A percentile compares a stretch with the other conserved stretches of the same genome.
Evolutionary conservation across 2,797 vertebrate species (phyloP).

Genomic region (Melanotaenia nigrans): DNA sequence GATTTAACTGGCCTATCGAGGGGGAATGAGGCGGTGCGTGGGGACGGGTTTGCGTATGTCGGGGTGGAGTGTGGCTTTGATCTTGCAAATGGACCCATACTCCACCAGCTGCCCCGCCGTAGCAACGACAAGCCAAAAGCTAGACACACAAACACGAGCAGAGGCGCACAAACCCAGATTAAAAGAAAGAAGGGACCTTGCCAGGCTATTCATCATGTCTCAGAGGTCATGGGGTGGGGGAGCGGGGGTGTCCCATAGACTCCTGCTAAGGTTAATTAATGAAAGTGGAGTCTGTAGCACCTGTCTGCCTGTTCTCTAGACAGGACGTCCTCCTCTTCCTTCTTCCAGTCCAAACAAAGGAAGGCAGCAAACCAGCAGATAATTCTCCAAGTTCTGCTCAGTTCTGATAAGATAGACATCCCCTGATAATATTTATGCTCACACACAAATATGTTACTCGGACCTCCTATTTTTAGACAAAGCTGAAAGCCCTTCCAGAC

Average conservation of each 20-base stretch:
- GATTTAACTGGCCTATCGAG: constrained; percentile 47
- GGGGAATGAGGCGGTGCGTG: constrained; percentile 35
- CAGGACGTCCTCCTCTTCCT: constrained; percentile 40
- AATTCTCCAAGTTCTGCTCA: constrained; percentile 59
- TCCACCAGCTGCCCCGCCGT: constrained; percentile 66
- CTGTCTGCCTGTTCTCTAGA: constrained; percentile 64
- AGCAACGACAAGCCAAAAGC: constrained; percentile 44
- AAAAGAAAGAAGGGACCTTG: constrained; percentile 67
- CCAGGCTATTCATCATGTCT: constrained; percentile 74
- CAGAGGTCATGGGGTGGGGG: constrained; percentile 64
- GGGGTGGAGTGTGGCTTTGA: constrained; percentile 68
- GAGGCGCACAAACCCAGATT: constrained; percentile 58
- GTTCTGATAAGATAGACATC: constrained; percentile 66
- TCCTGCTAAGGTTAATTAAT: constrained; percentile 79
- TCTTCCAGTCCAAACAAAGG: constrained; percentile 70
- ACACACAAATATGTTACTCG: constrained; percentile 18
- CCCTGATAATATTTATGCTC: constrained; percentile 35
- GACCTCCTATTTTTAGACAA: constrained; percentile 33
- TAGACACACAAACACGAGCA: constrained; percentile 39
- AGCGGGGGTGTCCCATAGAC: constrained; percentile 51
- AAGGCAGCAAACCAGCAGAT: constrained; percentile 66
- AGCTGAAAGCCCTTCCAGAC: constrained; percentile 29
- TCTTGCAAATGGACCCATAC: constrained; percentile 72
- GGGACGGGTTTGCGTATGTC: constrained; percentile 43
- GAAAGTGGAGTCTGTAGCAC: constrained; percentile 77